Conservation (phyloP, 35 echinoderm and acorn worm genomes). For the Chiridota heheva region DNA sequence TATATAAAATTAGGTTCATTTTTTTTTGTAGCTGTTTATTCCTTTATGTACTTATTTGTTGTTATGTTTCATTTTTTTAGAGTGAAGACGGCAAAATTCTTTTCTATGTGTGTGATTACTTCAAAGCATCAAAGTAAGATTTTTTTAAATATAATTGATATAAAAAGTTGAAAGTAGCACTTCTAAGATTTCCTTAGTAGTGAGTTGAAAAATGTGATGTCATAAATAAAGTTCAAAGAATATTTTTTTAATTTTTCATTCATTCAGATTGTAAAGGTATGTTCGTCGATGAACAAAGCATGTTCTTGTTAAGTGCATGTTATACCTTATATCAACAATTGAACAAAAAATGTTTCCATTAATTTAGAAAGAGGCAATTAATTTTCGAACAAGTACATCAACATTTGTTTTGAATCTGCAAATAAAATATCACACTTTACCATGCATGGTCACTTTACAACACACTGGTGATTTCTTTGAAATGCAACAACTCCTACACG, state of each 20-base stretch:
- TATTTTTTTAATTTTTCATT: not conserved
- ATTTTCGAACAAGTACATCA: no score
- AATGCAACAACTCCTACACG: no score
- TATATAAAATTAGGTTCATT: not conserved
- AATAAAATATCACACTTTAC: no score
- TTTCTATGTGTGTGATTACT: conserved; percentile 37
- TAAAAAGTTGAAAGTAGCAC: not conserved
- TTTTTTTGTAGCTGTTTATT: not conserved
- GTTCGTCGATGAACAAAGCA: not conserved
- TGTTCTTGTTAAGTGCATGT: not conserved
- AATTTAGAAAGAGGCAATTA: no score
- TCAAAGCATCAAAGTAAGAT: conserved; percentile 26
- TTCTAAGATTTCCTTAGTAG: not conserved
- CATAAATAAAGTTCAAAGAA: not conserved
- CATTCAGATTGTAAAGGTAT: not conserved
- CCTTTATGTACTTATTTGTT: not conserved
- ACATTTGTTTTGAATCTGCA: no score
- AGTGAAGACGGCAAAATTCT: conserved; percentile 21
- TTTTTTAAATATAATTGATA: not conserved
- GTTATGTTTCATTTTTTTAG: not conserved
- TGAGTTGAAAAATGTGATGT: not conserved
- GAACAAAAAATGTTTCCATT: no score
- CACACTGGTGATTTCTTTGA: no score
- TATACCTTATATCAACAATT: no score
- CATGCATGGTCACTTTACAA: no score